A percentile compares a stretch with the other conserved stretches of the same genome.
Conservation (phyloP, 2,797 vertebrate genomes). For the Bryconaethiops microstoma region DNA sequence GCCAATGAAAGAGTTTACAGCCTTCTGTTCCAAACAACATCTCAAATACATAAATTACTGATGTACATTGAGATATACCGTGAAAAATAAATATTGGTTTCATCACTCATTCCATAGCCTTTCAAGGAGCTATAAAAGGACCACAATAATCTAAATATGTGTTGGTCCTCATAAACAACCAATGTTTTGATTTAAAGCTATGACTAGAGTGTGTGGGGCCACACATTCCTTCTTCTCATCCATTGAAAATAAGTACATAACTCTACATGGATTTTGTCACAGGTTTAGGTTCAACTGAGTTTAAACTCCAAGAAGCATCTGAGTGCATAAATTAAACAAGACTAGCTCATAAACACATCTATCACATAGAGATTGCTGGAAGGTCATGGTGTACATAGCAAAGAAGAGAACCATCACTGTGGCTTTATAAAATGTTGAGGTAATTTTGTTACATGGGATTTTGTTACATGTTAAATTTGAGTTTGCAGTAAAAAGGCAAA, state of each 20-base stretch:
- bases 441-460: neutral
- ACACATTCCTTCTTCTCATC: neutral
- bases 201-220: neutral
- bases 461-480: neutral
- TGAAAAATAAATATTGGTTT: constrained; percentile 47
- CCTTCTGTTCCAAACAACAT: constrained; percentile 35
- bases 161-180: constrained; percentile 23
- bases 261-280: neutral
- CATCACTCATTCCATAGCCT: constrained; percentile 17
- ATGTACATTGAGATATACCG: constrained; percentile 27
- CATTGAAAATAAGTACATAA: neutral
- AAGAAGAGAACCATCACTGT: too few relatives aligned
- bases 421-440: too few relatives aligned
- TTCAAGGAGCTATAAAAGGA: constrained; percentile 9
- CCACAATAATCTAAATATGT: constrained; percentile 36
- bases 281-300: constrained; percentile 3
- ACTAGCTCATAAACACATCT: neutral
- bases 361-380: neutral
- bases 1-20: constrained; percentile 35
- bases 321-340: neutral
- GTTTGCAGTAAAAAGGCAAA: neutral
- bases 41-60: constrained; percentile 7
- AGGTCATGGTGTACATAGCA: neutral
- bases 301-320: neutral
- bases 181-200: constrained; percentile 24